Percentiles rank a stretch among this genome's conserved stretches.
Evolutionary conservation across 2,797 vertebrate genomes (phyloP).

Genomic region (Merluccius polli): DNA sequence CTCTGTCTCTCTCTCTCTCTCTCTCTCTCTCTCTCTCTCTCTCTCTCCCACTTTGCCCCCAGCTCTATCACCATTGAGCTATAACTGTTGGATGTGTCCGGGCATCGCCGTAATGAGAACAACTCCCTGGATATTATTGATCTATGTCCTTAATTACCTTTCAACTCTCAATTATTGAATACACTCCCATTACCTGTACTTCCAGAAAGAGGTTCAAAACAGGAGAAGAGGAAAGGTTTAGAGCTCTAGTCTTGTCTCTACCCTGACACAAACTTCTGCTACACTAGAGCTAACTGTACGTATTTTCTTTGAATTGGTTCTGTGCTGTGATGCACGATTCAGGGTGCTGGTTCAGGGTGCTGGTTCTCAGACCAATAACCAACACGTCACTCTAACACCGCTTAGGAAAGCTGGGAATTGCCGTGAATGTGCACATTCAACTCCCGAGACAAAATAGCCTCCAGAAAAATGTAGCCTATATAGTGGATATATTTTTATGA

Average conservation of each 20-base stretch:
- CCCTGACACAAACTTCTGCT: conserved; percentile 26
- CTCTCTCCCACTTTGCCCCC: conserved; percentile 25
- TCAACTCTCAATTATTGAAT: conserved; percentile 67
- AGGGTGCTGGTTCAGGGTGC: background rate
- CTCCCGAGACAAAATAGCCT: too few species aligned
- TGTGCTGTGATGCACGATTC: conserved; percentile 28
- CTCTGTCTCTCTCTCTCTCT: background rate
- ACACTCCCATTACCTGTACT: conserved; percentile 48
- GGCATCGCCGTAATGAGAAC: conserved; percentile 63
- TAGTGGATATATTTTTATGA: too few species aligned
- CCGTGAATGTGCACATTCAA: background rate
- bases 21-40: conserved; percentile 1
- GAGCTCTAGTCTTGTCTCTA: conserved; percentile 38
- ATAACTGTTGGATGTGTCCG: conserved; percentile 56
- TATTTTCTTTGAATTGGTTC: conserved; percentile 46
- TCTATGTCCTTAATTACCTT: conserved; percentile 70
- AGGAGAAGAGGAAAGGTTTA: conserved; percentile 34
- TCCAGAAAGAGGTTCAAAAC: conserved; percentile 59
- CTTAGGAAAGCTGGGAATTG: background rate
- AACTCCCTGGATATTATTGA: conserved; percentile 68
- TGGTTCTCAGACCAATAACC: background rate
- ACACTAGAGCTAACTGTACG: background rate
- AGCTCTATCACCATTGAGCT: conserved; percentile 31
- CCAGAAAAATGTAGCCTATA: too few species aligned
- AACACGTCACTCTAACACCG: background rate